Conservation (phyloP, 1,140 invertebrate species). For the Pachyrhynchus sulphureomaculatus region DNA sequence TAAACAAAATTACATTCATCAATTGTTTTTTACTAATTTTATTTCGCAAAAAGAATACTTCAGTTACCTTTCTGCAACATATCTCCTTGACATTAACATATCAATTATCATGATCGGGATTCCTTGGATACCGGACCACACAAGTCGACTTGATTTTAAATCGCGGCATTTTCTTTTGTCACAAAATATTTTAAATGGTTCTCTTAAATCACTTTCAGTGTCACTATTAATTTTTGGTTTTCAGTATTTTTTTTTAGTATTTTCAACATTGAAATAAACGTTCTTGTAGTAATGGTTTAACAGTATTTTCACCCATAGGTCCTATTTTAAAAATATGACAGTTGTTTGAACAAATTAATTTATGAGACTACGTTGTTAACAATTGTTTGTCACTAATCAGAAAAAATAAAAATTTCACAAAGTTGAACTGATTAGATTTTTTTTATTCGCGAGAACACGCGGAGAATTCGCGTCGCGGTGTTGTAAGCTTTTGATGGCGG, state of each 20-base stretch:
- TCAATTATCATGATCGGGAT: conserved; percentile 23
- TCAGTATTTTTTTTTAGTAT: not conserved
- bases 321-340: no score
- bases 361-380: no score
- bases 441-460: not conserved
- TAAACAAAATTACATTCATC: no score
- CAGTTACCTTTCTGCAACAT: conserved; percentile 5
- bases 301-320: no score
- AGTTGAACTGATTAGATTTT: not conserved
- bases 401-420: no score
- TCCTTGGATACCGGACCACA: conserved; percentile 25
- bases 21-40: no score
- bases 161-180: conserved; percentile 20
- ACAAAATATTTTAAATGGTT: conserved; percentile 2
- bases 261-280: no score
- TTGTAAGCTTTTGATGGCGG: conserved; percentile 13
- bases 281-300: no score
- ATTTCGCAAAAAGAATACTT: no score
- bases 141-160: conserved; percentile 17
- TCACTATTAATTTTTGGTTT: not conserved
- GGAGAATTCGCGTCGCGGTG: conserved; percentile 15
- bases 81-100: not conserved
- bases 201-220: conserved; percentile 8
- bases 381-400: no score
- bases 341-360: no score